Evolutionary conservation across 2,113 vertebrate species (phyloP).

Genomic region (Todiramphus saurophagus): DNA sequence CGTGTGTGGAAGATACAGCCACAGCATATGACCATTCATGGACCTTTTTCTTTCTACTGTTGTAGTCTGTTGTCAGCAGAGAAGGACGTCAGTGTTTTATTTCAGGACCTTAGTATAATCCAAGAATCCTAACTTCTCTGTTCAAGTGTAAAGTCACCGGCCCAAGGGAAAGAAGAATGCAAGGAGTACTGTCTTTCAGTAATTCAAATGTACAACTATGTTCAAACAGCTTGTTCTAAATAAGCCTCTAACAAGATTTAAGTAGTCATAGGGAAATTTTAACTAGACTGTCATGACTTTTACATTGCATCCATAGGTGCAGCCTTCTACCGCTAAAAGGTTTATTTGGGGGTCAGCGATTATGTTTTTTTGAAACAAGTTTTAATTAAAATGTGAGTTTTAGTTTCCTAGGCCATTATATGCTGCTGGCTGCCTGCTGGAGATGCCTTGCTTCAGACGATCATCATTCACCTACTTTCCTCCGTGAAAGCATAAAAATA

Average conservation of each 20-base stretch:
- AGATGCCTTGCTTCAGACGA: slow-evolving; percentile 84
- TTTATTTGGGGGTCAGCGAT: background rate
- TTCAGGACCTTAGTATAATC: background rate
- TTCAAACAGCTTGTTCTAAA: background rate
- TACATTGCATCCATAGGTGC: background rate
- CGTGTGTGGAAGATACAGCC: background rate
- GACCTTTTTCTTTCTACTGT: background rate
- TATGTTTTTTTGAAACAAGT: background rate
- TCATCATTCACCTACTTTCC: slow-evolving; percentile 82
- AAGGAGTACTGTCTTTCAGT: background rate
- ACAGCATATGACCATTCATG: background rate
- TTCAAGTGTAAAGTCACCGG: background rate
- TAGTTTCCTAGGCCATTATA: slow-evolving; percentile 73
- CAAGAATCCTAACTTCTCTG: too few relatives aligned
- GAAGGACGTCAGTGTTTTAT: background rate
- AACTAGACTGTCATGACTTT: background rate
- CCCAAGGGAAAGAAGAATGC: background rate
- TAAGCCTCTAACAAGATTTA: background rate
- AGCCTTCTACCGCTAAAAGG: background rate
- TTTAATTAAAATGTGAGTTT: background rate
- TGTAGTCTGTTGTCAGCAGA: background rate
- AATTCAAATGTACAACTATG: background rate
- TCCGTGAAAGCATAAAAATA: slow-evolving; percentile 83
- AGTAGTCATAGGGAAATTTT: background rate
- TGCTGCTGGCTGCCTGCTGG: slow-evolving; percentile 82